Percentiles rank a stretch among this genome's conserved stretches.
Evolutionary conservation across 2,113 vertebrate species (phyloP).

Genomic region (Tachycineta bicolor): DNA sequence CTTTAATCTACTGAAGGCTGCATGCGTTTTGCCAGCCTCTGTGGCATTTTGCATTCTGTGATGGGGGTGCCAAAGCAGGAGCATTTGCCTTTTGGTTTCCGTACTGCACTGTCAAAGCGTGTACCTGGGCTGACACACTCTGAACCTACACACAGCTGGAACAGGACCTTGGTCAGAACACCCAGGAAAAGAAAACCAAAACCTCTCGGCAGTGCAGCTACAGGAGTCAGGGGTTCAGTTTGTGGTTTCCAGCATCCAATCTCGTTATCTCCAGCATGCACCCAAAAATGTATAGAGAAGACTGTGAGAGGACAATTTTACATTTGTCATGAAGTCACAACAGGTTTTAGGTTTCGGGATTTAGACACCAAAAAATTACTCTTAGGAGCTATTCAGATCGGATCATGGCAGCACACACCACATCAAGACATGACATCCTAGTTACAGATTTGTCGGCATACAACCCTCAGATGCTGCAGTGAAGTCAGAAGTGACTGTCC

Average conservation of each 20-base stretch:
- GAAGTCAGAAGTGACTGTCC: not conserved
- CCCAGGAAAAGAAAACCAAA: not conserved
- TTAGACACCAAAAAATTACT: not conserved
- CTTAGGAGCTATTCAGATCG: not conserved
- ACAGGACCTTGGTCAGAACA: not conserved
- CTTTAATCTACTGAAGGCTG: not conserved
- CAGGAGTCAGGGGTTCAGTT: not conserved
- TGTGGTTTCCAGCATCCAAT: not conserved
- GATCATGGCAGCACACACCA: not conserved
- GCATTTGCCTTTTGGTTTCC: not conserved
- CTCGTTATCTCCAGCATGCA: not conserved
- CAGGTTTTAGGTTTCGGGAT: not conserved
- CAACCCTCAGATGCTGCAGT: not conserved
- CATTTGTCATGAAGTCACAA: not conserved
- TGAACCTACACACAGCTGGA: not conserved
- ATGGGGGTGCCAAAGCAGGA: not conserved
- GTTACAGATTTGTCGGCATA: not conserved
- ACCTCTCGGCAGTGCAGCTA: not conserved
- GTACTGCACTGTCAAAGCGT: rapidly evolving
- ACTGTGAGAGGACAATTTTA: not conserved
- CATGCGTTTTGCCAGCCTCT: not conserved
- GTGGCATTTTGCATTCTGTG: not conserved
- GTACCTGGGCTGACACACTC: not conserved
- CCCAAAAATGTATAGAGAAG: not conserved
- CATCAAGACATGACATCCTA: not conserved